These are phyloP conservation scores for Apostichopus parvimensis DNA, from an alignment of 35 echinoderm and acorn worm species.

Conservation along the genomic window DNA sequence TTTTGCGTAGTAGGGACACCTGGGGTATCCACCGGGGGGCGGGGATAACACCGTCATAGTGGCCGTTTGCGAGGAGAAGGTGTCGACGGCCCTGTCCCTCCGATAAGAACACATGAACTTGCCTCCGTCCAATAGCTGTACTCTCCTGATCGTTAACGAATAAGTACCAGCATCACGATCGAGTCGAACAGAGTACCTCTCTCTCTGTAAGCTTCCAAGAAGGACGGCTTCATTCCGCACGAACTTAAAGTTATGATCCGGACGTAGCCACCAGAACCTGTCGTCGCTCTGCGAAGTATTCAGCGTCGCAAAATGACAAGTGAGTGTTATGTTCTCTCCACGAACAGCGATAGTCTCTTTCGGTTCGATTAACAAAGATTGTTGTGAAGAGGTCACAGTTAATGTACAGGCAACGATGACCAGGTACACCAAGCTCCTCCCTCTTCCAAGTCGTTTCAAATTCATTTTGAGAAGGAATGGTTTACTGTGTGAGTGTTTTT, in stretches of 20 bases:
- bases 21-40: conserved; percentile 33
- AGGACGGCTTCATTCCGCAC: conserved; percentile 42
- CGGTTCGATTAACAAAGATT: not conserved
- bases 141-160: not conserved
- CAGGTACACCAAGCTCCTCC: too few relatives aligned
- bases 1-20: not conserved
- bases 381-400: not conserved
- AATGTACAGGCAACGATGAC: not conserved
- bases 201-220: conserved; percentile 3
- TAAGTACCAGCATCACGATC: not conserved
- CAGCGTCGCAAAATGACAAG: not conserved
- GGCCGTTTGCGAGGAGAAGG: not conserved
- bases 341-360: not conserved
- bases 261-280: conserved; percentile 31
- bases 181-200: conserved; percentile 1
- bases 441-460: too few relatives aligned
- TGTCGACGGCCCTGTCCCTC: not conserved
- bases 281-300: conserved; percentile 17
- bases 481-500: too few relatives aligned
- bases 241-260: conserved; percentile 35
- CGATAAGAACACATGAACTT: conserved; percentile 24
- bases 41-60: conserved; percentile 25
- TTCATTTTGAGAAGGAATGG: too few relatives aligned
- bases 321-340: conserved; percentile 34
- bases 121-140: conserved; percentile 19